Evolutionary conservation across 2,888 invertebrate genomes (phyloP), one percentile per base, ranked within the genome.

Genomic region (Erebia ligea): DNA sequence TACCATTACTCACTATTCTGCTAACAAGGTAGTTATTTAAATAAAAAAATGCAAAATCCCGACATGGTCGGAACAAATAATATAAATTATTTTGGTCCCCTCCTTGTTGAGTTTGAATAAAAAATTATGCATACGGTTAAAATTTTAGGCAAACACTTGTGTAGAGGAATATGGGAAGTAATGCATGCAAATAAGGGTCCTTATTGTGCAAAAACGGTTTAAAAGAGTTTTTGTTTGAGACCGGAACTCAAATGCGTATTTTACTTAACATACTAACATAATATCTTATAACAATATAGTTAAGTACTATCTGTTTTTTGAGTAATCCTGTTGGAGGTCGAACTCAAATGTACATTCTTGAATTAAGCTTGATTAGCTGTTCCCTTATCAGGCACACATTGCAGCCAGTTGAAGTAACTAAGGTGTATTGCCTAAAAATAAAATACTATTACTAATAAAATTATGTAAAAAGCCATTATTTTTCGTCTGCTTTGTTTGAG

Each of bases 311-410:
- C 34, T 21, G 61, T 19, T 75, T 75, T 67, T 40, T 54, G 59
- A 67, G 68, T 54, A 65, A 65, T 68, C 69, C 72, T 73, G 67
- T 73, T 67, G n/a, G 67, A 54, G 63, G 69, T 70, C 68, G 65
- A 65, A 21, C 69, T 73, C 73, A 73, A 54, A 77, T 77, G 71
- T 75, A 69, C 72, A 73, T 70, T 50, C 68, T 48, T 68, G 73
- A 70, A 57, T 73, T 34, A 34, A 34, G 34, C 34, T 34, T 34
- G 34, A 5, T 34, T 56, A 19, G 21, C 17, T 17, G 11, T 34
- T 11, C 25, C 50, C 9, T 40, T 34, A 17, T 17, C 52, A 54
- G 54, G 17, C 19, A 13, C 50, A 50, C n/a, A n/a, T n/a, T 6
- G 1, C n/a, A 13, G 50, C 50, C 8, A 6, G n/a, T 48, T 4